phyloP scores from a whole-genome alignment of 2,113 vertebrate species.

The Sebastes fasciatus region DNA sequence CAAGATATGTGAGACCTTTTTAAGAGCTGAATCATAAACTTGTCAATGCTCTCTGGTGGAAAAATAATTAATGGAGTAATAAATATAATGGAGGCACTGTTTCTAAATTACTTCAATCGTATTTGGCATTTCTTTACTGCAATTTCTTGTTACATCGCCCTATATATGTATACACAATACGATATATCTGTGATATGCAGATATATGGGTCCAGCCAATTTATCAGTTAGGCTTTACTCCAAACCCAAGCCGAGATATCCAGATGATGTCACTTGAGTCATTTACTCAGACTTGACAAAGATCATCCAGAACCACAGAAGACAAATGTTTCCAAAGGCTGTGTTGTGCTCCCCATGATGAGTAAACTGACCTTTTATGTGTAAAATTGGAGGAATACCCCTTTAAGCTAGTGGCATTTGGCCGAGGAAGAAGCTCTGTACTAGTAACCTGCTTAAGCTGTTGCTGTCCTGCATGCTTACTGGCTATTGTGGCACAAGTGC shows the following conservation, averaged over 20 bases:
- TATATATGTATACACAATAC: background rate
- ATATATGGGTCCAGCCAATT: background rate
- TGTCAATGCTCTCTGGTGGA: background rate
- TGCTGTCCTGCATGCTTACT: background rate
- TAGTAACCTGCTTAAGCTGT: slow-evolving; percentile 4
- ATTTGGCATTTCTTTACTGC: background rate
- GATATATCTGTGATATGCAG: background rate
- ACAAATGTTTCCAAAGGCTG: slow-evolving; percentile 3
- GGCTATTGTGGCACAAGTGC: slow-evolving; percentile 7
- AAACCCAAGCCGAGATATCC: background rate
- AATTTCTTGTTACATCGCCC: background rate
- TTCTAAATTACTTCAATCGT: background rate
- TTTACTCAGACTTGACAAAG: no score
- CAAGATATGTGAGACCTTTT: background rate
- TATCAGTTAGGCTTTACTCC: background rate
- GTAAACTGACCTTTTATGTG: slow-evolving; percentile 2
- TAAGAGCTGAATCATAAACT: background rate
- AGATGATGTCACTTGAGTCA: background rate
- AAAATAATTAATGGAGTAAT: background rate
- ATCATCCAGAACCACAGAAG: background rate
- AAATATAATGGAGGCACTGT: background rate
- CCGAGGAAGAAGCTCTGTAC: slow-evolving; percentile 7
- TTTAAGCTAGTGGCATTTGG: background rate
- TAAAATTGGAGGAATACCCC: background rate
- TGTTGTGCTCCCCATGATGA: background rate